A percentile compares a stretch with the other conserved stretches of the same genome.
Conservation (phyloP, 1,140 invertebrate species). For the Zophobas morio region DNA sequence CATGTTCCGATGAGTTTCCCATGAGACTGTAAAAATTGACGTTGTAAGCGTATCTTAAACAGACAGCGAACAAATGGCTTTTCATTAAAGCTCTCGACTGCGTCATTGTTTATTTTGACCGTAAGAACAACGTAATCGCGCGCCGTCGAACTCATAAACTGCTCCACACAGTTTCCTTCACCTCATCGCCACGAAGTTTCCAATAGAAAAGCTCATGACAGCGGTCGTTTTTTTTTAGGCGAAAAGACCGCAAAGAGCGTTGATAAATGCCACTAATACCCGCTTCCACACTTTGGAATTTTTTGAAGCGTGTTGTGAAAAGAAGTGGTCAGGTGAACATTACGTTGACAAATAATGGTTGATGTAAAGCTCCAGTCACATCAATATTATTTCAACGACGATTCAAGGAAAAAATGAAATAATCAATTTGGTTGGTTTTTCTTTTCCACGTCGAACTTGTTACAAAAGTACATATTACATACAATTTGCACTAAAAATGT, state of each 20-base stretch:
- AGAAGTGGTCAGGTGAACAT: neutral
- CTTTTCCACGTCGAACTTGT: too few species aligned
- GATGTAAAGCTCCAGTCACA: neutral
- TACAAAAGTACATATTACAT: too few species aligned
- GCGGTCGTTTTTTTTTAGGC: slow-evolving; percentile 12
- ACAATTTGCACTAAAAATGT: too few species aligned
- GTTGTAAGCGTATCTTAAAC: slow-evolving; percentile 36
- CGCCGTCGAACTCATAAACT: slow-evolving; percentile 37
- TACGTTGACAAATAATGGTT: slow-evolving; percentile 2
- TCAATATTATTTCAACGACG: too few species aligned
- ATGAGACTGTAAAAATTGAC: slow-evolving; percentile 32
- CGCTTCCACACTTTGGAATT: slow-evolving; percentile 5
- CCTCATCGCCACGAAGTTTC: slow-evolving; percentile 13
- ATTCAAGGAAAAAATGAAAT: too few species aligned
- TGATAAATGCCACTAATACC: slow-evolving; percentile 12
- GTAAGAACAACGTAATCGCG: slow-evolving; percentile 39
- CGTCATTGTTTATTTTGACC: slow-evolving; percentile 39
- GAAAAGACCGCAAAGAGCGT: slow-evolving; percentile 13
- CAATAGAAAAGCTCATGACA: slow-evolving; percentile 31
- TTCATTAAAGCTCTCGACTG: slow-evolving; percentile 37
- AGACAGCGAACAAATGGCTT: slow-evolving; percentile 41
- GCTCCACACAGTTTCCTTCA: slow-evolving; percentile 7
- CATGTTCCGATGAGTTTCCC: slow-evolving; percentile 25
- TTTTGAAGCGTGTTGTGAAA: slow-evolving; percentile 14
- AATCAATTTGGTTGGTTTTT: too few species aligned